Percentiles rank a stretch among this genome's conserved stretches.
Conservation (phyloP, 2,113 vertebrate species). For the Plecotus auritus region DNA sequence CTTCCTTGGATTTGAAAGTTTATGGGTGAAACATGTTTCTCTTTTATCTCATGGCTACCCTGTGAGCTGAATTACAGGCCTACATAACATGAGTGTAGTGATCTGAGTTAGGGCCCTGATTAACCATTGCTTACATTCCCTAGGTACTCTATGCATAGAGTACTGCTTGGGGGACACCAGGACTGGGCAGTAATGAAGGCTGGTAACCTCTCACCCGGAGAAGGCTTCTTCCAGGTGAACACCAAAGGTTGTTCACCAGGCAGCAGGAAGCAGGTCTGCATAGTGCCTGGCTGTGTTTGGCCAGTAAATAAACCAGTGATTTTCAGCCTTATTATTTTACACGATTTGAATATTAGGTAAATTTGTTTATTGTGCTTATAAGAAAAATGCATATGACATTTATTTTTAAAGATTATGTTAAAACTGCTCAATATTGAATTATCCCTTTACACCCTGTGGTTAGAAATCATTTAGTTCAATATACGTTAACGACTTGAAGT, state of each 20-base stretch:
- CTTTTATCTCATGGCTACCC: neutral
- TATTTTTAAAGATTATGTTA: neutral
- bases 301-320: neutral
- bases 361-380: neutral
- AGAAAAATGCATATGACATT: neutral
- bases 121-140: neutral
- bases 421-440: neutral
- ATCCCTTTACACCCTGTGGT: neutral
- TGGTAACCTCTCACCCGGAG: constrained; percentile 36
- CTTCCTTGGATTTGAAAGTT: neutral
- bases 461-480: neutral
- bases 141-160: neutral
- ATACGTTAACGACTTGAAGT: neutral
- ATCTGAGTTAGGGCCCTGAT: neutral
- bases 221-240: constrained; percentile 53
- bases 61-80: neutral
- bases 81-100: neutral
- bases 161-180: constrained; percentile 17
- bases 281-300: constrained; percentile 42
- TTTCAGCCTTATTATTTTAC: neutral
- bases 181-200: neutral
- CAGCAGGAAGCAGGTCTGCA: constrained; percentile 48
- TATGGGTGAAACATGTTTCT: neutral
- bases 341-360: neutral
- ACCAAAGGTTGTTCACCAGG: constrained; percentile 26